phyloP scores from a whole-genome alignment of 1,140 invertebrate genomes.

The Macrobrachium nipponense region DNA sequence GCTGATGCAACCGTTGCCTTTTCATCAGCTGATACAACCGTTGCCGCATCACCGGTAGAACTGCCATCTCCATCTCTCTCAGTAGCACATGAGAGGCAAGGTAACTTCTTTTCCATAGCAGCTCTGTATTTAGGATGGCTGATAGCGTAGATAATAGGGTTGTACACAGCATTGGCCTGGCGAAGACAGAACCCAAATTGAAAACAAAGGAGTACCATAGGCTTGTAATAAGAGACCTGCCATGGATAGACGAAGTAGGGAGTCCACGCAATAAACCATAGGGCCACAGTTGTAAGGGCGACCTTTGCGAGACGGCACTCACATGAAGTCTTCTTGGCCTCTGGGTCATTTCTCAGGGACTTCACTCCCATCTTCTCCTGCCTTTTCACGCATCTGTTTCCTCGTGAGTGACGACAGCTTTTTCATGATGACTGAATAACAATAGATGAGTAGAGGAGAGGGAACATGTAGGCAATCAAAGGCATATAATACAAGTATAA shows the following conservation, averaged over 20 bases:
- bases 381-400: slow-evolving; percentile 68
- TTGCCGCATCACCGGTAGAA: neutral
- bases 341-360: slow-evolving; percentile 10
- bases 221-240: neutral
- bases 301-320: slow-evolving; percentile 8
- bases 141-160: neutral
- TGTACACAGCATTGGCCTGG: slow-evolving; percentile 25
- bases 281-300: slow-evolving; percentile 11
- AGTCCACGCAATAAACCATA: slow-evolving; percentile 21
- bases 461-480: slow-evolving; percentile 48
- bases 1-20: neutral
- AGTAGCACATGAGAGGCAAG: neutral
- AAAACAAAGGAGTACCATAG: neutral
- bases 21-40: neutral
- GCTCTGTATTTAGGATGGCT: slow-evolving; percentile 13
- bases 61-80: neutral
- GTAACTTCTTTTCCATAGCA: slow-evolving; percentile 8
- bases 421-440: slow-evolving; percentile 69
- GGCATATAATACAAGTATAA: slow-evolving; percentile 58
- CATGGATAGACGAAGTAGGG: slow-evolving; percentile 3
- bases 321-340: neutral
- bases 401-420: slow-evolving; percentile 70
- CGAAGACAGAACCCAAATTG: slow-evolving; percentile 25
- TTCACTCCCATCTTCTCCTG: slow-evolving; percentile 12
- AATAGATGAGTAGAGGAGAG: slow-evolving; percentile 65